These are phyloP conservation scores for Pollimyrus isidori DNA, from an alignment of 2,113 vertebrate genomes.

Conservation along the genomic window DNA sequence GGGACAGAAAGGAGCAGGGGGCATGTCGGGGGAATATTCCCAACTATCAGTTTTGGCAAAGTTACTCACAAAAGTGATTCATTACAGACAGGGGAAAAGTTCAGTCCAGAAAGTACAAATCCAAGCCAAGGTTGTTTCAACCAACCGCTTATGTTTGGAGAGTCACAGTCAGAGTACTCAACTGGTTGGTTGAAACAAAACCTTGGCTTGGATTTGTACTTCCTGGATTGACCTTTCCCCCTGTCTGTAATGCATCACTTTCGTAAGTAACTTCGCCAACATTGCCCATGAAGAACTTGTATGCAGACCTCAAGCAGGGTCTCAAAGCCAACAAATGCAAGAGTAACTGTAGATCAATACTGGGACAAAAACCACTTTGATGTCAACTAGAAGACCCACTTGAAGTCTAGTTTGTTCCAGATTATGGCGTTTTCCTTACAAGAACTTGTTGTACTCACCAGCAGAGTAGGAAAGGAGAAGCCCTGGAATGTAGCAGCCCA, in stretches of 20 bases:
- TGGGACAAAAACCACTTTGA: not conserved
- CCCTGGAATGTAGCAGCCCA: conserved; percentile 81
- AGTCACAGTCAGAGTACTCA: too few species aligned
- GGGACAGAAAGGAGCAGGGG: not conserved
- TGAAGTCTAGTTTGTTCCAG: not conserved
- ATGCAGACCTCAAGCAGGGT: not conserved
- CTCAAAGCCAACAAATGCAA: not conserved
- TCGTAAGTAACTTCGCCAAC: not conserved
- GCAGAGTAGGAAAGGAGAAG: conserved; percentile 80
- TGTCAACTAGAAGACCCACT: not conserved
- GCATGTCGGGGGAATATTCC: not conserved
- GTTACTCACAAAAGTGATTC: not conserved
- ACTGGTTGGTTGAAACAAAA: not conserved
- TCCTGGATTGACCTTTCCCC: not conserved
- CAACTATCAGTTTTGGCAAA: not conserved
- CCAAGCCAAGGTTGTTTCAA: not conserved
- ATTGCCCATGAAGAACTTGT: not conserved
- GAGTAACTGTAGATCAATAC: not conserved
- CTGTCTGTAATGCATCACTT: not conserved
- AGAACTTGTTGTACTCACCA: conserved; percentile 64
- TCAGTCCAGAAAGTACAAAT: not conserved
- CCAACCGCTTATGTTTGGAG: not conserved
- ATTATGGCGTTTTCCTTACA: not conserved
- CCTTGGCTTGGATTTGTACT: not conserved
- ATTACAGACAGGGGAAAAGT: not conserved